Evolutionary conservation across 2,888 invertebrate species (phyloP), one percentile per base, ranked within the genome.

Genomic region (Ectropis crepuscularia): DNA sequence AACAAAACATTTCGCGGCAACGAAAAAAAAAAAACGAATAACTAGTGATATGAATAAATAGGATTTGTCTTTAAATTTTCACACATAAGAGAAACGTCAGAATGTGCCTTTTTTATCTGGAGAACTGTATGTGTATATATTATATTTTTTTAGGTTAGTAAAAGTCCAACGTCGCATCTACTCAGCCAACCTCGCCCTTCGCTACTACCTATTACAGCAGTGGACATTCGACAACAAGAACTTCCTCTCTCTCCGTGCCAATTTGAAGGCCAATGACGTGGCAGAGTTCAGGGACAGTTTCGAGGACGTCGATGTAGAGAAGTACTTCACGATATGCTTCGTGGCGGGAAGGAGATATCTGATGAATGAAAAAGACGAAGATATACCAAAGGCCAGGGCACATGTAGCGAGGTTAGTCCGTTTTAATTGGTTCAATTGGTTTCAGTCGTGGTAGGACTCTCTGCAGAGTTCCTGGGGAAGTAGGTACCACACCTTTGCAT

Each of bases 161-260:
- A 96, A 94, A 84, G 80, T 98, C 37, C 98, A 98, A 80, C 93
- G 96, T n/a, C 95, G 95, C 72, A 95, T 98, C 53, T 97, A 95
- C 84, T 94, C 94, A 28, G 96, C 97, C 0, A 95, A 96, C 76
- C 89, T 92, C 58, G 96, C 96, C 0, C 81, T 98, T 2, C 90
- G 94, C 10, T 96, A 96, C 82, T 98, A 97, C 79, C 93, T 96
- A 0, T 93, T 92, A 0, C 95, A 96, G 74, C 94, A 96, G 70
- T 99, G 98, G 98, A 88, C 88, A 0, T 97, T 98, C 75, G 83
- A 88, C 51, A 96, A 96, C 71, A 80, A 91, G 0, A 96, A 96
- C 72, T 89, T 95, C 57, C 70, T 94, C 5, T 79, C 77, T 0
- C 86, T 96, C n/a, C 89, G 94, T 42, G 81, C 90, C 0, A 76